Evolutionary conservation across 2,888 invertebrate genomes (phyloP).

Genomic region (Polietes domitor): DNA sequence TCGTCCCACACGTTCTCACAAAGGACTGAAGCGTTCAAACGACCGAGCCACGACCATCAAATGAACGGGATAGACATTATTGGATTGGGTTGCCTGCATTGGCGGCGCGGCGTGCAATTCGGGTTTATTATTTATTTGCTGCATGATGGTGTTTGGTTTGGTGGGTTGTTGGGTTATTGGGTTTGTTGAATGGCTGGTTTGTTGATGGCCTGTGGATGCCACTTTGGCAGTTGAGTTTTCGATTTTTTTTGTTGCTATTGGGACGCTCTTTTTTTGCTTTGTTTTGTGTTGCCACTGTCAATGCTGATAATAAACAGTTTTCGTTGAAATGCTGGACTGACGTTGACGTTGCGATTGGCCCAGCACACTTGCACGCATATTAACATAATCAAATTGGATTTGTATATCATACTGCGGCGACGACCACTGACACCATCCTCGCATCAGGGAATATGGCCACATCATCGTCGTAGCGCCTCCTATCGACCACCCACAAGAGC

Average conservation of each 20-base stretch:
- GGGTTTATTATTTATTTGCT: neutral
- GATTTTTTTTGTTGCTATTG: too few species aligned
- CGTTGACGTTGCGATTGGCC: slow-evolving; percentile 36
- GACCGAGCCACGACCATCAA: slow-evolving; percentile 7
- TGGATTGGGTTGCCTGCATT: slow-evolving; percentile 41
- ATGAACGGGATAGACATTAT: slow-evolving; percentile 39
- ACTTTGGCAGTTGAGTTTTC: slow-evolving; percentile 24
- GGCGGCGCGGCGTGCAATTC: slow-evolving; percentile 11
- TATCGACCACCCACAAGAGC: neutral
- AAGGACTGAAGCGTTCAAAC: too few species aligned
- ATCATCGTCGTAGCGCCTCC: neutral
- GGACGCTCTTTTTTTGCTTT: slow-evolving; percentile 21
- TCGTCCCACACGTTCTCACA: neutral
- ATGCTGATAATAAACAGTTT: slow-evolving; percentile 61
- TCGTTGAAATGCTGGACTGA: slow-evolving; percentile 40
- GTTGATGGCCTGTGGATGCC: neutral
- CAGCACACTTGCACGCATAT: slow-evolving; percentile 64
- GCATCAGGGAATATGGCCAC: neutral
- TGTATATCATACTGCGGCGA: slow-evolving; percentile 53
- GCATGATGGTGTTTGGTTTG: too few species aligned
- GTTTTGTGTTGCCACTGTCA: slow-evolving; percentile 48
- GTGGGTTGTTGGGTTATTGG: slow-evolving; percentile 23
- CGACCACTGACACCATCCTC: slow-evolving; percentile 3
- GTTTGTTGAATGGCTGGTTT: slow-evolving; percentile 33
- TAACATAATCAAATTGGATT: slow-evolving; percentile 70